Base-by-base conservation (phyloP, 2,797 vertebrate species). In the Sandelia bainsii region DNA sequence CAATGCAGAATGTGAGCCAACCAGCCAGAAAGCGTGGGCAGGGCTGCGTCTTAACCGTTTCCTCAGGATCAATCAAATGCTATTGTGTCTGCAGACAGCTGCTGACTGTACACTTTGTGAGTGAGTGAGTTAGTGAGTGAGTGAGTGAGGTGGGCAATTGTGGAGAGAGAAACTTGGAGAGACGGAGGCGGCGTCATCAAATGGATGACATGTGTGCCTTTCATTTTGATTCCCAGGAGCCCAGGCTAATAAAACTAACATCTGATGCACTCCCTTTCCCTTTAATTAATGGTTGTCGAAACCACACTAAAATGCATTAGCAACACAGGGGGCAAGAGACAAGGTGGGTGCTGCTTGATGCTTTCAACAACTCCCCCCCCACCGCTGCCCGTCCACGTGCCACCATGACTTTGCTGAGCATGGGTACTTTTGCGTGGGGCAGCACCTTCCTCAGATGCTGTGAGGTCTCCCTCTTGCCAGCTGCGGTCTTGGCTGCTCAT, bases 181-280 rank as follows among this genome's bases (percentile, higher is more conserved):
- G 62, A 25, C 25, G 51, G 69, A 62, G 79, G 66, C 73, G 73
- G 57, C 56, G 68, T 83, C 87, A 90, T 94, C 88, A 93, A 93
- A 93, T 89, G 85, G 74, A 68, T 92, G 92, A 90, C 93, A 94
- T 93, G 91, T 94, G 93, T 93, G 93, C 90, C 85, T 93, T 94
- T 93, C 89, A 92, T 94, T 94, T 89, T 87, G 88, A 93, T 86
- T 92, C 86, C 84, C 88, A 93, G 90, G 89, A 90, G 84, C 78
- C 81, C 80, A n/a, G 79, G 78, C 88, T 93, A 93, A 93, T 95
- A 94, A 94, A 95, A 94, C 90, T 83, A 93, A 91, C 91, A 93
- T 93, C 91, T 93, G 91, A 95, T 94, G 88, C 88, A 91, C 84
- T 87, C 77, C 78, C 92, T 91, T 82, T 20, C 69, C 87, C 86